phyloP scores from a whole-genome alignment of 37 sponge, comb jelly and placozoan species.

The Beroe forskalii region DNA sequence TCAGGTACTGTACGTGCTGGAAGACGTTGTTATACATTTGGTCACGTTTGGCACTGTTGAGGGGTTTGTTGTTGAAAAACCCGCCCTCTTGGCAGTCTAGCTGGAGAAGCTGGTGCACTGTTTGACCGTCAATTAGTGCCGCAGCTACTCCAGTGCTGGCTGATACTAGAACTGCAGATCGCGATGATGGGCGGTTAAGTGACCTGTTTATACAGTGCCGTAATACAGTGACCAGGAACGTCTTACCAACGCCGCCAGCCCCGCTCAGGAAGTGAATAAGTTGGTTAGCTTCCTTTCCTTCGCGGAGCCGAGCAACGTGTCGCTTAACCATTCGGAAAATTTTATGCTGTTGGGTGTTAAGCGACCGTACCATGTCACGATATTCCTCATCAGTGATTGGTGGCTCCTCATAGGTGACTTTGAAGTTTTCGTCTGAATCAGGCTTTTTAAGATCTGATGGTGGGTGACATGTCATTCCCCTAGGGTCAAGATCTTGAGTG shows the following conservation, averaged over 20 bases:
- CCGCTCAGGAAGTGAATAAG: constrained; percentile 38
- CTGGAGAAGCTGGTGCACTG: constrained; percentile 19
- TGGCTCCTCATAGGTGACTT: constrained; percentile 38
- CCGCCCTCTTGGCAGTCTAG: constrained; percentile 44
- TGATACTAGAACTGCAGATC: neutral
- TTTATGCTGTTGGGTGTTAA: neutral
- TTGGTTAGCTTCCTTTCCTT: neutral
- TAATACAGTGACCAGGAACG: neutral
- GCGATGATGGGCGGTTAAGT: neutral
- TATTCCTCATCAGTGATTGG: constrained; percentile 18
- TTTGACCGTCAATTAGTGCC: constrained; percentile 27
- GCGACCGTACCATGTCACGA: neutral
- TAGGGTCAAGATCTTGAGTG: too few relatives aligned
- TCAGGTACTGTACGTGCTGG: neutral
- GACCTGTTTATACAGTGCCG: neutral
- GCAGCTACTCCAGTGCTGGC: constrained; percentile 56
- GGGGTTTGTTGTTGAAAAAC: neutral
- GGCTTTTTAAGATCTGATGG: too few relatives aligned
- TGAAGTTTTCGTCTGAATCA: constrained; percentile 12
- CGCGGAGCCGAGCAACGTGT: neutral
- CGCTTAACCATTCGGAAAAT: neutral
- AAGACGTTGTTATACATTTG: neutral
- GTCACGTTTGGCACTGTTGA: neutral
- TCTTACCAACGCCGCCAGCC: constrained; percentile 47
- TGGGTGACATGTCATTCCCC: too few relatives aligned